phyloP scores from a whole-genome alignment of 2,113 vertebrate genomes.

The Corythaeola cristata region DNA sequence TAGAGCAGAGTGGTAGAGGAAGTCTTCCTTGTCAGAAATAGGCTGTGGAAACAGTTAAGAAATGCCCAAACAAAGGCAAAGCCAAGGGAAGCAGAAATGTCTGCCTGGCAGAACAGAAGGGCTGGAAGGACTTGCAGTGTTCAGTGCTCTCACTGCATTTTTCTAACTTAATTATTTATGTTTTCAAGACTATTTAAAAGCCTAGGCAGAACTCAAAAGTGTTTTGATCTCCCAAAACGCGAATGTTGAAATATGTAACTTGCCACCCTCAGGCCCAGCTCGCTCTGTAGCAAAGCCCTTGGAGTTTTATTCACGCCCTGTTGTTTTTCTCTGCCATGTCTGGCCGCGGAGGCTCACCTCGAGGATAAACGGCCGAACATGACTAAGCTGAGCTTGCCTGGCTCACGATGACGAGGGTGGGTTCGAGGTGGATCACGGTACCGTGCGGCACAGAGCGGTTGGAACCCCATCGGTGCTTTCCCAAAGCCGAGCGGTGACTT shows the following conservation, averaged over 20 bases:
- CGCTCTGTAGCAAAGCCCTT: neutral
- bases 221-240: neutral
- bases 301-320: neutral
- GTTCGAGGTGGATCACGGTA: neutral
- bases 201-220: neutral
- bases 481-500: neutral
- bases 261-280: neutral
- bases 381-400: neutral
- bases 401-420: neutral
- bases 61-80: neutral
- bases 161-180: conserved; percentile 24
- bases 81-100: neutral
- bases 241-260: neutral
- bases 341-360: neutral
- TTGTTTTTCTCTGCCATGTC: neutral
- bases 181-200: conserved; percentile 16
- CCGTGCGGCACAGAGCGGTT: fast-evolving
- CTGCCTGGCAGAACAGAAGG: neutral
- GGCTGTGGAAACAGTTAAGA: neutral
- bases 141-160: neutral
- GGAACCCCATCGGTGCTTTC: neutral
- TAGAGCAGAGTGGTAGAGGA: neutral
- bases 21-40: neutral
- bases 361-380: fast-evolving
- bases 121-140: neutral